Base-by-base conservation (phyloP, 2,113 vertebrate genomes). In the Hippocampus barbouri region DNA sequence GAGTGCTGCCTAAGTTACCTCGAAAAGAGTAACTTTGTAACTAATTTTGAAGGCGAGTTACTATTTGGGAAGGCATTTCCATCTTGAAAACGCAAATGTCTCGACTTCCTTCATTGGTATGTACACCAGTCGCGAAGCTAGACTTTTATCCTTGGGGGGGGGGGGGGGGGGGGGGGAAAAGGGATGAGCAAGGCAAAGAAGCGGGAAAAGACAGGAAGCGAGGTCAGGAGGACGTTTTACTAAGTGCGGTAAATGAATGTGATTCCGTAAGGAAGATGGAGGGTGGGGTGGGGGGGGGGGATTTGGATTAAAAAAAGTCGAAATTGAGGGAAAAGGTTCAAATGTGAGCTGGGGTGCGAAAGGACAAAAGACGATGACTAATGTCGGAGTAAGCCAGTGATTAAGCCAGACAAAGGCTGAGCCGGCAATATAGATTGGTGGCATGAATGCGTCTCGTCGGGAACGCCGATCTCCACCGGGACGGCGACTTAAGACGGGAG, bases 391-490 rank as follows among this genome's bases (percentile, higher is more conserved):
- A 67, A 79, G 68, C 9, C 14, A 1, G 76, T 77, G 81, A 87
- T 84, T 75, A 83, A 83, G 54, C 1, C 11, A 77, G 77, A 83
- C 75, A 69, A 69, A 77, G 54, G 72, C 51, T 69, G 76, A 81
- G 66, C 77, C 80, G 45, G 78, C 68, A 72, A 74, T 84, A 79
- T 75, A 45, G 70, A 75, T 71, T 66, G 66, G 78, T 71, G 59
- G 63, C 60, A 68, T 45, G 70, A 80, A 65, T 27, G 41, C 14
- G 25, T 16, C 40, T 45, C 12, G n/a, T 25, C 41, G 2, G 41
- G 63, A 45, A 66, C 21, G 38, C 38, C 20, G 8, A 12, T 45
- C 41, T 47, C 64, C 23, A n/a, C 41, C 64, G 43, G 64, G 64
- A 66, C 23, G 43, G 6, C n/a, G 64, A 47, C 43, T 47, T 66